Base-by-base conservation (phyloP, 2,888 invertebrate species). In the Allophyes oxyacanthae region DNA sequence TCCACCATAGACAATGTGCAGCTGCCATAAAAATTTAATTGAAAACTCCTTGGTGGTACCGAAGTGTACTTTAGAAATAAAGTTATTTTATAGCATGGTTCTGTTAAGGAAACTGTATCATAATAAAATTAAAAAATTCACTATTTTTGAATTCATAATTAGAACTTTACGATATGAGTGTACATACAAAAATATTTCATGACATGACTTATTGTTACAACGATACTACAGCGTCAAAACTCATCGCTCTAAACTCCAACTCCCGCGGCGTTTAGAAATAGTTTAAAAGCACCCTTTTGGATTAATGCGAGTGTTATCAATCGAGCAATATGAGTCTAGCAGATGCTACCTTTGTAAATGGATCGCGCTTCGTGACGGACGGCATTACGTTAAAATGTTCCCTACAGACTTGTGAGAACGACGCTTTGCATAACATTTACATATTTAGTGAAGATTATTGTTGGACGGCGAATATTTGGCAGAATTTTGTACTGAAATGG, bases 271-370 rank as follows among this genome's bases (percentile, higher is more conserved):
- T 28, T 36, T 20, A 40, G 41, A 60, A 58, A 55, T 53, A 58
- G 49, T 61, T 70, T 69, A 43, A 58, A 68, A 71, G 61, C 56
- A 26, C 62, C 61, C 65, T 64, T 41, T 54, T 41, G 61, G 76
- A 85, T 82, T 78, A 81, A 85, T 83, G 67, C 66, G 53, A 44
- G 49, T 37, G 83, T 78, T 81, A 87, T 86, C 84, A 84, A 86
- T 86, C 82, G 73, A 65, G 64, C 74, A 69, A 81, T 84, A 81
- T 80, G 85, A 80, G 79, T 53, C 56, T 28, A 64, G 44, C 86
- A 86, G 84, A 78, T 85, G 86, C 64, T 71, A 78, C 82, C 65
- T 62, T 74, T 76, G 80, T 74, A 77, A 79, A 82, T 75, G 61
- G 60, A 68, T 83, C 72, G 74, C 59, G 59, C 41, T 11, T 49